Evolutionary conservation across 2,888 invertebrate genomes (phyloP), one percentile per base, ranked within the genome.

Genomic region (Zygogramma bicolorata): DNA sequence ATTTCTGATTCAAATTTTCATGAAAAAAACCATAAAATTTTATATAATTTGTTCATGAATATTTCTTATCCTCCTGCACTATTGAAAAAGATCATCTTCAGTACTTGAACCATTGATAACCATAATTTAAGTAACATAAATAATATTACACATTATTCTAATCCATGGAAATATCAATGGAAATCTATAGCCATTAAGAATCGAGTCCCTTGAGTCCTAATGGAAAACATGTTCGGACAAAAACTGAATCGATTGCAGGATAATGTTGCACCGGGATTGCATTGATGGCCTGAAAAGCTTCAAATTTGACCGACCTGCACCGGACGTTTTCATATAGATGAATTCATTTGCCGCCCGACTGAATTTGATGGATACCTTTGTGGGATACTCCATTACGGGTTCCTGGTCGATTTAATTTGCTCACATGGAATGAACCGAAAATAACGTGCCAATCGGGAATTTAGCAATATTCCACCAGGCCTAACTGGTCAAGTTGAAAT

Each of bases 321-420:
- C 25, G 42, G 25, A 25, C 40, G 40, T 42, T 62, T 42, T 62
- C 62, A 42, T 27, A 42, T 62, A 27, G 62, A 42, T 29, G 62
- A 27, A 63, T 29, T 63, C 31, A 61, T 61, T 61, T 61, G 38
- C 22, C 61, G 49, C 27, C 46, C 29, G 63, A 46, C 20, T 46
- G 46, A 63, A 42, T 29, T 27, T 29, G n/a, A 10, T 46, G 18
- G 63, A 29, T 31, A 18, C 29, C 46, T 49, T 6, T 25, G 25
- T 27, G 53, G 53, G 3, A 13, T 46, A 63, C 46, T 63, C 20
- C 63, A 63, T 63, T 31, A 63, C 29, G 18, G 42, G 29, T 46
- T 46, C 63, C 46, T 20, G 22, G 62, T 3, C 31, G 63, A 63
- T 63, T 63, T 18, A 29, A 63, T 46, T 63, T n/a, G 63, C 63